Evolutionary conservation across 2,797 vertebrate genomes (phyloP), one percentile per base, ranked within the genome.

Genomic region (Syndactyla subalaris): DNA sequence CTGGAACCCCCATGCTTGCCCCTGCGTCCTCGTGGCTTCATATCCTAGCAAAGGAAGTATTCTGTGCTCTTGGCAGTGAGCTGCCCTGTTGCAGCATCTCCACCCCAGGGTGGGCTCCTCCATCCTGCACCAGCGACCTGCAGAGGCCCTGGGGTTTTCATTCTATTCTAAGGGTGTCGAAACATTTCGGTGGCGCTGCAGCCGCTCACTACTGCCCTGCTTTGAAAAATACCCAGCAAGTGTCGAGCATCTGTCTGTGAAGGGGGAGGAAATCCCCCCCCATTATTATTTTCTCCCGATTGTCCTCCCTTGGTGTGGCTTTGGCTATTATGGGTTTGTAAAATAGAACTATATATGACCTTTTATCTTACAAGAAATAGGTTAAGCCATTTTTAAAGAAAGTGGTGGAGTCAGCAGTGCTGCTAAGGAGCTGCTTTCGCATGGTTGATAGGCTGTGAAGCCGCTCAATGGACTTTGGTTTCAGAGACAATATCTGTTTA

Each of bases 401-500:
- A 96, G 86, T 94, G 74, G 93, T 93, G 89, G 82, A 93, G 95
- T 97, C 95, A 96, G 96, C 96, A 97, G 93, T 94, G 91, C 92
- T 97, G 91, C 93, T 95, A 95, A 95, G 96, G 95, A 97, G 91
- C 91, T 82, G 88, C 92, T 96, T 97, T 97, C 84, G 95, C 83
- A 94, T 92, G 92, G 93, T 93, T 96, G 90, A 93, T 97, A 97
- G 96, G 83, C 96, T 97, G 90, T 97, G 93, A 96, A 97, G 96
- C 89, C 41, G 36, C 88, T 96, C 94, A 95, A 81, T 97, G 96
- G 95, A 97, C 96, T 97, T 98, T 95, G 93, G 80, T 96, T 97
- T 97, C 94, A 94, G 93, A 97, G 96, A 97, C 92, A 97, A 93
- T 96, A 97, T 96, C 95, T 95, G 89, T 94, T 97, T 96, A 97